Percentiles rank a stretch among this genome's conserved stretches.
These are phyloP conservation scores for Leptosomus discolor DNA, from an alignment of 2,113 vertebrate genomes.

Conservation along the genomic window DNA sequence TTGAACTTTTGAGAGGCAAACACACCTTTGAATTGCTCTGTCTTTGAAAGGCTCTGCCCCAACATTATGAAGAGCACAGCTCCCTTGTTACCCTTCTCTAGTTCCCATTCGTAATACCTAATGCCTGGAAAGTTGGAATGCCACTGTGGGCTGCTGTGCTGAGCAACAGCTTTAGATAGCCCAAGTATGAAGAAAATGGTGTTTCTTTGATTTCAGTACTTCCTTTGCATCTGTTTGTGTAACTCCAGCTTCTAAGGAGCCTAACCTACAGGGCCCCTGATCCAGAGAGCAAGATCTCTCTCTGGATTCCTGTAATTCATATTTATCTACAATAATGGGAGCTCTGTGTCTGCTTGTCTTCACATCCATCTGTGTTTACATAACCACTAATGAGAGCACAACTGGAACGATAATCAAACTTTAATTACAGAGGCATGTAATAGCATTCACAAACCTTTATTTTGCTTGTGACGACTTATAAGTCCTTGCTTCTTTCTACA, in stretches of 20 bases:
- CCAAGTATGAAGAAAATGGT: background rate
- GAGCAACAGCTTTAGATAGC: background rate
- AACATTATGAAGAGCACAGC: background rate
- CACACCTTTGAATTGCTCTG: background rate
- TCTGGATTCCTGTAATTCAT: background rate
- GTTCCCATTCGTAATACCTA: background rate
- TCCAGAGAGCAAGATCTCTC: background rate
- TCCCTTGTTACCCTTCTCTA: background rate
- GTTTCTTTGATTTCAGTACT: background rate
- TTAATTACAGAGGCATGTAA: constrained; percentile 1
- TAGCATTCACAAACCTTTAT: background rate
- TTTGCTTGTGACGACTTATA: background rate
- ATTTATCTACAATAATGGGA: background rate
- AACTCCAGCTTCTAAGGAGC: background rate
- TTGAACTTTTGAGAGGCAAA: background rate
- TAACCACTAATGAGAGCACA: background rate
- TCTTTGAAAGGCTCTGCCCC: background rate
- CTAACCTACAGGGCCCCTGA: background rate
- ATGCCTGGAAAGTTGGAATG: background rate
- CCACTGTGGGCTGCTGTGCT: background rate
- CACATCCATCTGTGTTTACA: constrained; percentile 28
- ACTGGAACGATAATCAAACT: constrained; percentile 3
- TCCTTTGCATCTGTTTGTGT: background rate
- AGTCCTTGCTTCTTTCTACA: background rate
- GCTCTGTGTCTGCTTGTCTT: constrained; percentile 26